These are phyloP conservation scores for Nomada flava DNA, from an alignment of 2,888 invertebrate genomes.

Conservation along the genomic window DNA sequence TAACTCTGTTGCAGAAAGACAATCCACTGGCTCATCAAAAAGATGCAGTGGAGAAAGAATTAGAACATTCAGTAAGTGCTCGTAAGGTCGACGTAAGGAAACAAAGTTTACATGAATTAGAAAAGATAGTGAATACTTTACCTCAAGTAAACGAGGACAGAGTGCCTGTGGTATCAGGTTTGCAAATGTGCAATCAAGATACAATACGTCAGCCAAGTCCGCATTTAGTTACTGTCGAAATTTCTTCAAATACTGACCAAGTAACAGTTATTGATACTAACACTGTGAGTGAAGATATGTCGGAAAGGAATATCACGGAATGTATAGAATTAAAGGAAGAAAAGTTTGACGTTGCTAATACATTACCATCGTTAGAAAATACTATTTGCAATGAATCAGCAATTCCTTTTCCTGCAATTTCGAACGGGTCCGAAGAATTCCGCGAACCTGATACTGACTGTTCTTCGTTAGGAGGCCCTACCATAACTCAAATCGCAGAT, in stretches of 20 bases:
- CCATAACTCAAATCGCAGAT: constrained; percentile 30
- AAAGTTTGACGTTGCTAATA: neutral
- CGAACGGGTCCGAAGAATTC: neutral
- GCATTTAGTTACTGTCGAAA: constrained; percentile 43
- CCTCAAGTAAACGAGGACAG: neutral
- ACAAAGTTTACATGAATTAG: neutral
- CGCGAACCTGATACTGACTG: neutral
- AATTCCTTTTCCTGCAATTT: neutral
- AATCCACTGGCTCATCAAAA: neutral
- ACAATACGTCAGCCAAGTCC: neutral
- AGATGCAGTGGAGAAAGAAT: neutral
- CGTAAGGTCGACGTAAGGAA: neutral
- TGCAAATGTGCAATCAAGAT: constrained; percentile 12
- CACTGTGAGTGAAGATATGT: neutral
- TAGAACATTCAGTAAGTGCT: neutral
- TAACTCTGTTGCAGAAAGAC: neutral
- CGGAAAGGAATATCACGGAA: neutral
- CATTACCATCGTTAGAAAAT: neutral
- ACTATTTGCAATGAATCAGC: neutral
- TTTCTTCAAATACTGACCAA: constrained; percentile 36
- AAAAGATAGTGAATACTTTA: neutral
- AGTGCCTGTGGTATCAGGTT: neutral
- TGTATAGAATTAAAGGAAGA: neutral
- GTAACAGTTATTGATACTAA: constrained; percentile 36
- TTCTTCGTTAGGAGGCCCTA: neutral